Evolutionary conservation across 2,113 vertebrate genomes (phyloP), one percentile per base, ranked within the genome.

Genomic region (Hyla sarda): DNA sequence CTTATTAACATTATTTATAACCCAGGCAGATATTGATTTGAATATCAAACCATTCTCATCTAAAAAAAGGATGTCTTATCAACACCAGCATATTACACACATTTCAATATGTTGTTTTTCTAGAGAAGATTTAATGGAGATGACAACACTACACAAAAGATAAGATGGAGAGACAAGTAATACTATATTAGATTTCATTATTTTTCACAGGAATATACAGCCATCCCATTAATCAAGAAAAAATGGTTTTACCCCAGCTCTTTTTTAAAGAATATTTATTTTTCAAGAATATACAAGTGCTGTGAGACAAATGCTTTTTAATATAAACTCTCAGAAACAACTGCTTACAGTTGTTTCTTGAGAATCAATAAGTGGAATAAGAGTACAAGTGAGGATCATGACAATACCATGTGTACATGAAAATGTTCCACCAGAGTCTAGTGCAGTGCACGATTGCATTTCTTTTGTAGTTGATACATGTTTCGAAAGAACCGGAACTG

Each of bases 71-170:
- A 77, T 77, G 75, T 83, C 47, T 56, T 65, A 76, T 84, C 72
- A 76, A 48, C 69, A 84, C 50, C 60, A 47, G 54, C 72, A 76
- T 76, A 65, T 84, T 76, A 84, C 83, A 84, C 72, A 76, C 21
- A 84, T 84, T 76, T 84, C 82, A 84, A 84, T 84, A 58, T 76
- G 52, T 52, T 58, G 82, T 56, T 76, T 84, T 58, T 84, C 52
- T 65, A 76, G 54, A 84, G 41, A 62, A 45, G 52, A 84, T 74
- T 32, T 75, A 75, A 84, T 75, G 56, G 52, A 84, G 56, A 84
- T 84, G 71, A 76, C 83, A 84, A 65, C 72, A 76, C 30, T 84
- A 74, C 32, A 62, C 23, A 62, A 75, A 74, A 74, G 82, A 84
- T 84, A 41, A 84, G 52, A 58, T 74, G 34, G 23, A 84, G 82